These are phyloP conservation scores for Cygnus buccinator DNA, from an alignment of 2,113 vertebrate species.

Conservation along the genomic window DNA sequence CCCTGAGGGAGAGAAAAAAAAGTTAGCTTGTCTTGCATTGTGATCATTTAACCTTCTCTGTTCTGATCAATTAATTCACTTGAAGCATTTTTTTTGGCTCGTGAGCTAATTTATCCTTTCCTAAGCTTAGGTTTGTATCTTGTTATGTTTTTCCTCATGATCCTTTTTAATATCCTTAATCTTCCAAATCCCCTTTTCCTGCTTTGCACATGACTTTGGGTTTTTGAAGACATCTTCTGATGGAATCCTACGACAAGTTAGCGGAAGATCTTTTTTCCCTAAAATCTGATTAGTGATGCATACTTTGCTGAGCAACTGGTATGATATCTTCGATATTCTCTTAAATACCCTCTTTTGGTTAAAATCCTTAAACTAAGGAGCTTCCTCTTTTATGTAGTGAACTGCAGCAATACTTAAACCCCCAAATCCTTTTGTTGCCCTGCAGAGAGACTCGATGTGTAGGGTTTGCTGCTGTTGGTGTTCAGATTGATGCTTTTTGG, in stretches of 20 bases:
- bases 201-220: neutral
- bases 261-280: neutral
- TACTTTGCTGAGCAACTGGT: neutral
- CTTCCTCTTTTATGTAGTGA: neutral
- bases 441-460: neutral
- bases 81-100: neutral
- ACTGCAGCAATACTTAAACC: neutral
- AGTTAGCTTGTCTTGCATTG: neutral
- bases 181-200: conserved; percentile 35
- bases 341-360: neutral
- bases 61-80: conserved; percentile 12
- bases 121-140: neutral
- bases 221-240: neutral
- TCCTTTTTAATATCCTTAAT: conserved; percentile 41
- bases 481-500: neutral
- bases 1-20: neutral
- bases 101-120: conserved; percentile 21
- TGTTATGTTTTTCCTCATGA: neutral
- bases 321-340: neutral
- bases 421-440: neutral
- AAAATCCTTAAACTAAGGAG: neutral
- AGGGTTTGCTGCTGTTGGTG: neutral
- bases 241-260: neutral
- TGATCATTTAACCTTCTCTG: neutral
- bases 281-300: neutral